Evolutionary conservation across 2,797 vertebrate species (phyloP), one percentile per base, ranked within the genome.

Genomic region (Cossypha dichroa): DNA sequence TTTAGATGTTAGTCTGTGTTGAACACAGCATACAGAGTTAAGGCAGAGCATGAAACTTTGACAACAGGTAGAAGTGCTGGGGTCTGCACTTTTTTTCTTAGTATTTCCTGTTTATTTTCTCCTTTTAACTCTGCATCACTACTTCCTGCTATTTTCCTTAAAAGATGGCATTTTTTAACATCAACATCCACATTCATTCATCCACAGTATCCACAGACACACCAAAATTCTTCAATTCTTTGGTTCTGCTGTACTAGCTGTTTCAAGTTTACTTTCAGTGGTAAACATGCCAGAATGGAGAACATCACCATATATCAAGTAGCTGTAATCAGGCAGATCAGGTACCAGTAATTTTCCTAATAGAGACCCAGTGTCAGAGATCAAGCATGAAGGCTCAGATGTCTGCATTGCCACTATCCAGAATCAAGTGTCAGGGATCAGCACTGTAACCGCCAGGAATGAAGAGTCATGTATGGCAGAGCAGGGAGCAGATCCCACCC

Each of bases 221-320:
- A 83, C 66, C 38, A 67, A 94, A 89, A 93, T 68, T 59, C 75
- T 79, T 83, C 41, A 74, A 11, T 93, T 88, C 69, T 68, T 84
- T 5, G 2, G 29, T 93, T 96, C 91, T 94, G 83, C 88, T 79
- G 63, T 59, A 86, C 70, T 88, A 62, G 90, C 76, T 81, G 48
- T 82, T 94, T 94, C 26, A 17, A 55, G 76, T 88, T 69, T 69
- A 84, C 55, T 92, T 84, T 36, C 54, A 72, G 73, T 19, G 43
- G 85, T 90, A 93, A 96, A 94, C 94, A 95, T 76, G 59, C 90
- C 94, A 95, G 92, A 94, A 79, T 85, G 83, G 63, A 52, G 55
- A 94, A 76, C 73, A 93, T 81, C 76, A 40, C 83, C 80, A 82
- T 95, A 92, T 95, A 97, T 96, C 96, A 93, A 87, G 86, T 95